Conservation (phyloP, 2,113 vertebrate genomes). For the Anguilla rostrata region DNA sequence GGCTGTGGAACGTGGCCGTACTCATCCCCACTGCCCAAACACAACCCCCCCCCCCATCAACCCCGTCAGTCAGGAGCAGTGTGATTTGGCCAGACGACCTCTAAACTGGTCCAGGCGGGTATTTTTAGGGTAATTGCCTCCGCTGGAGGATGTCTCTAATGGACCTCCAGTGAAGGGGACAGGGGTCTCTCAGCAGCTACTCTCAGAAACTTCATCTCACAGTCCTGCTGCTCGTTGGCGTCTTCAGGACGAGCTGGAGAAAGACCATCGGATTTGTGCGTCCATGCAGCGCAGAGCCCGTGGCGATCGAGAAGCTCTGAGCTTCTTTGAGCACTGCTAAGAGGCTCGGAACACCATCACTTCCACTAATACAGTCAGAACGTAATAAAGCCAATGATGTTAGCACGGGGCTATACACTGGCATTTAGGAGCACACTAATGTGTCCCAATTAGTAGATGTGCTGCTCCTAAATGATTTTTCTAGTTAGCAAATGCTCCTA, state of each 20-base stretch:
- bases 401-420: no score
- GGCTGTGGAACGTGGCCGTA: background rate
- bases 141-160: slow-evolving; percentile 33
- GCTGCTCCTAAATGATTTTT: no score
- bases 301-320: no score
- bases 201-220: background rate
- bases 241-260: background rate
- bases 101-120: slow-evolving; percentile 11
- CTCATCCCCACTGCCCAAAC: no score
- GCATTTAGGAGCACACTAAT: no score
- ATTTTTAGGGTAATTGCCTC: slow-evolving; percentile 44
- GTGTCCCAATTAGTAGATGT: no score
- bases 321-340: no score
- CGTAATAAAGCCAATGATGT: background rate
- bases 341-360: background rate
- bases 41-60: background rate
- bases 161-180: slow-evolving; percentile 38
- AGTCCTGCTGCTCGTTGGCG: background rate
- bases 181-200: no score
- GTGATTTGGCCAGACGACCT: background rate
- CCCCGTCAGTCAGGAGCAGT: background rate
- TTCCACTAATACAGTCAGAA: background rate
- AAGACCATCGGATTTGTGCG: background rate
- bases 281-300: background rate
- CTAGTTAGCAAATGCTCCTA: no score